These are phyloP conservation scores for Periophthalmus magnuspinnatus DNA, from an alignment of 2,797 vertebrate species.

Conservation along the genomic window DNA sequence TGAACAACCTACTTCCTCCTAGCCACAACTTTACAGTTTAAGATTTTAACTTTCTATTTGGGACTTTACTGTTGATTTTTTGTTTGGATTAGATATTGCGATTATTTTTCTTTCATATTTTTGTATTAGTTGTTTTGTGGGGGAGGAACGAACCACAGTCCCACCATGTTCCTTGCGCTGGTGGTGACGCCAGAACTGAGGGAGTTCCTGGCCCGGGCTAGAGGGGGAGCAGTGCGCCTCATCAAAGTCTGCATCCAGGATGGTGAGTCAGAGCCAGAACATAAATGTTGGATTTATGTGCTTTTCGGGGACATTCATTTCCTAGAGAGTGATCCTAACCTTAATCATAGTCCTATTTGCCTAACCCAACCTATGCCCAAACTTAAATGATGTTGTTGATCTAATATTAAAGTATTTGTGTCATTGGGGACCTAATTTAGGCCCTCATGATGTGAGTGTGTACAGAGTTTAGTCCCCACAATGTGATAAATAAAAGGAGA, in stretches of 20 bases:
- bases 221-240: conserved; percentile 88
- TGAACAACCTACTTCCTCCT: conserved; percentile 22
- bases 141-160: conserved; percentile 57
- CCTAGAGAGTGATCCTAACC: too few species aligned
- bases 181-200: conserved; percentile 92
- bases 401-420: too few species aligned
- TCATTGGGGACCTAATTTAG: too few species aligned
- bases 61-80: conserved; percentile 24
- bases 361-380: too few species aligned
- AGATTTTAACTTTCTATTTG: background rate
- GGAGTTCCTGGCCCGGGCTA: conserved; percentile 93
- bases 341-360: too few species aligned
- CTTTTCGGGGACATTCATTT: too few species aligned
- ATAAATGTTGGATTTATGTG: background rate
- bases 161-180: conserved; percentile 93
- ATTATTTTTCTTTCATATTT: conserved; percentile 9
- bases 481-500: too few species aligned
- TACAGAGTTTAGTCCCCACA: too few species aligned
- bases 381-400: too few species aligned
- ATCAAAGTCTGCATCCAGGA: conserved; percentile 95
- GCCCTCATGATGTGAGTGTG: too few species aligned
- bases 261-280: conserved; percentile 83
- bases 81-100: background rate
- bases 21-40: conserved; percentile 6
- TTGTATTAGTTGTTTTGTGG: background rate